Base-by-base conservation (phyloP, 2,797 vertebrate species). In the Pterois miles region DNA sequence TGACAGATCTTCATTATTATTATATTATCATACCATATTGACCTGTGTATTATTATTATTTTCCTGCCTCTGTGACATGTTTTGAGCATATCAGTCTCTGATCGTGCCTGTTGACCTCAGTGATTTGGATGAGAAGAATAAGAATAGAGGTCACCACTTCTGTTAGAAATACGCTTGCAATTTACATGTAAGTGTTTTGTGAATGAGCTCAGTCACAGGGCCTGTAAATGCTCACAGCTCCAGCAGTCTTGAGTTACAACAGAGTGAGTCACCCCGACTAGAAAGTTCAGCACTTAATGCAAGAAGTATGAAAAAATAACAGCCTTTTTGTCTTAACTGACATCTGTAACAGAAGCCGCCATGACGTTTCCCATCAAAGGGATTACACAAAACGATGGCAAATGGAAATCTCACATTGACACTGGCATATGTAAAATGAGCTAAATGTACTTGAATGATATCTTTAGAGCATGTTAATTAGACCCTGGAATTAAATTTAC, bases 401-500 rank as follows among this genome's bases (percentile, higher is more conserved):
- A 89, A 84, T 90, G 79, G 75, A 85, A 91, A 78, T 68, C 75
- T 80, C 79, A 70, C 84, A 86, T 69, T 91, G 90, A 92, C 91
- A 90, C 84, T 34, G 78, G 87, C 85, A 82, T 64, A 74, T 92
- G 85, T 84, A 88, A 89, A 92, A 91, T 75, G 65, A 89, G 86
- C 80, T 80, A 89, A 87, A 93, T 94, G 91, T 65, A 86, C 92
- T 89, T 80, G 86, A 79, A 77, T 90, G 84, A 92, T 91, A 94
- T 93, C 63, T 93, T 93, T 8, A 80, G 88, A 95, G 95, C 73
- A 87, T 92, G 65, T 83, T 94, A 91, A 87, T 89, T 67, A 87
- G 87, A 87, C 76, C 68, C 75, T 71, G 91, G 80, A 94, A 88
- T 92, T 93, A 95, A 93, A 94, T 94, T 94, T 94, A 94, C 91